Evolutionary conservation across 1,140 invertebrate species (phyloP), one percentile per base, ranked within the genome.

Genomic region (Diuraphis noxia): DNA sequence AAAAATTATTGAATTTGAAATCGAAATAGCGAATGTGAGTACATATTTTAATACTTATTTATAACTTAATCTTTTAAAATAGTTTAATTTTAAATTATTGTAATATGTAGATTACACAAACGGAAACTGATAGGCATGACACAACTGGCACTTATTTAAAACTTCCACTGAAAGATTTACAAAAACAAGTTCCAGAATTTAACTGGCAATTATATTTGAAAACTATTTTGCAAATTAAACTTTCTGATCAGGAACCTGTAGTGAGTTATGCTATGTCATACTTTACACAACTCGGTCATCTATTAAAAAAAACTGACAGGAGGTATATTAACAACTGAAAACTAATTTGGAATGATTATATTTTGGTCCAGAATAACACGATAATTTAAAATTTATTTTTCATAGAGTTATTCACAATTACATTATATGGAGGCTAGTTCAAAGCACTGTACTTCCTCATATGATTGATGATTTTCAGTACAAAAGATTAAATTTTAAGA

Each of bases 101-200:
- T 52, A 17, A 38, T 92, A 93, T 92, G 30, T 92, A 97, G 96
- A 96, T 96, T 4, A 96, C 97, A 0, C 93, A 96, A 79, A 95
- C 97, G 3, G 97, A 97, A 94, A 96, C 96, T 6, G 97, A 98
- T 93, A 94, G 97, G 3, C 97, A 97, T 92, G 97, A 98, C 93
- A 97, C 97, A 0, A 96, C 96, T 84, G 94, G 95, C 34, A 97
- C 97, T 56, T 97, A 98, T 93, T 94, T 95, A 10, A 97, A 97
- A 93, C 93, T 97, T 90, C 95, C 95, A 1, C 93, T 98, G 43
- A 93, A 93, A 25, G 94, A 97, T 93, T 93, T 98, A 79, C 95
- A 96, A 93, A 91, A 92, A 17, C 94, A 95, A 92, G 96, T 97
- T 25, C 96, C 97, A 2, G 95, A 97, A 94, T 94, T 98, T 79